phyloP scores from a whole-genome alignment of 2,113 vertebrate genomes.

The Brachyhypopomus gauderio region DNA sequence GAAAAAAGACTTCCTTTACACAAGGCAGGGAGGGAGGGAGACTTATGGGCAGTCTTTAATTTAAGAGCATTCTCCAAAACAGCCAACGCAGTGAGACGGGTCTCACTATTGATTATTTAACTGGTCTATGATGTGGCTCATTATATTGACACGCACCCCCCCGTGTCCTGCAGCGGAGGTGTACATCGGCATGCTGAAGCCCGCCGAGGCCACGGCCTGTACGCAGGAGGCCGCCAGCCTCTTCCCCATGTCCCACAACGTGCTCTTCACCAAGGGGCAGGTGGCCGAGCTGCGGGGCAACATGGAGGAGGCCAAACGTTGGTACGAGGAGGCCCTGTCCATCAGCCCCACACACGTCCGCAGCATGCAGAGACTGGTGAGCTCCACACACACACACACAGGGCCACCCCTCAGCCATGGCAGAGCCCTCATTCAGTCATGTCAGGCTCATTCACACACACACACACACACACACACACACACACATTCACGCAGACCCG shows the following conservation, averaged over 20 bases:
- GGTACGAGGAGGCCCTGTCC: slow-evolving; percentile 97
- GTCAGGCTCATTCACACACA: neutral
- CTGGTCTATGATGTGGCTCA: too few relatives aligned
- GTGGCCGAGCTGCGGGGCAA: slow-evolving; percentile 93
- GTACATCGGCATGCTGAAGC: slow-evolving; percentile 94
- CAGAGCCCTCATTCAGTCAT: too few relatives aligned
- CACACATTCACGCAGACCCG: too few relatives aligned
- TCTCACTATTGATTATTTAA: too few relatives aligned
- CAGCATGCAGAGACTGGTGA: slow-evolving; percentile 99
- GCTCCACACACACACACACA: slow-evolving; percentile 34
- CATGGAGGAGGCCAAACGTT: slow-evolving; percentile 91
- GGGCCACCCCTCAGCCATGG: too few relatives aligned
- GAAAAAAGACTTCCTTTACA: too few relatives aligned
- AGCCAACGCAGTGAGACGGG: too few relatives aligned
- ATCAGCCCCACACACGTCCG: slow-evolving; percentile 98
- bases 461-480: slow-evolving; percentile 12
- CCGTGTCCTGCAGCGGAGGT: slow-evolving; percentile 85
- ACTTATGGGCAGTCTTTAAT: too few relatives aligned
- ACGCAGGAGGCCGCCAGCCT: slow-evolving; percentile 97
- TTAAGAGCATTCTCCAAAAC: too few relatives aligned
- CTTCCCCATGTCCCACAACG: slow-evolving; percentile 94
- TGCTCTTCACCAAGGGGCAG: slow-evolving; percentile 95
- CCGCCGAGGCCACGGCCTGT: slow-evolving; percentile 91
- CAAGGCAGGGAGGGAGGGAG: too few relatives aligned
- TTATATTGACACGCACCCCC: too few relatives aligned